Conservation (phyloP, 2,797 vertebrate species). For the Myotis vivesi region DNA sequence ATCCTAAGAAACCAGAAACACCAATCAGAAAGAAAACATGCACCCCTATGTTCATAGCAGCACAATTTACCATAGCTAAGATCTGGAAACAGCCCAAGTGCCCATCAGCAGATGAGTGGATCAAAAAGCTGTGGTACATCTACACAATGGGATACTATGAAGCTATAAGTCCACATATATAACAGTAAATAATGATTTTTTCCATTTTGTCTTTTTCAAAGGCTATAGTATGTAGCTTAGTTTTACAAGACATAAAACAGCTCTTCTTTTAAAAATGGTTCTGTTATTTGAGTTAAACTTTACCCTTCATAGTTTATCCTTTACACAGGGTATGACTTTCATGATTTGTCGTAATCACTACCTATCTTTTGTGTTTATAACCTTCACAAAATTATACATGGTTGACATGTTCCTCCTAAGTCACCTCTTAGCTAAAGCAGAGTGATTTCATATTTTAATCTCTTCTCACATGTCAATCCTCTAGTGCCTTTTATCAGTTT, state of each 20-base stretch:
- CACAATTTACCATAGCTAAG: too few species aligned
- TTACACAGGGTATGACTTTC: not conserved
- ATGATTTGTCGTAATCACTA: conserved; percentile 1
- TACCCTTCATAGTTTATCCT: not conserved
- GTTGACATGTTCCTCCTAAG: not conserved
- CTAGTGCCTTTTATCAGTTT: not conserved
- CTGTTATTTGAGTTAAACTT: conserved; percentile 33
- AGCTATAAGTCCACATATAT: not conserved
- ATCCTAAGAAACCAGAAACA: too few species aligned
- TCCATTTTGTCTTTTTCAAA: conserved; percentile 32
- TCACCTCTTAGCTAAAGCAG: conserved; percentile 36
- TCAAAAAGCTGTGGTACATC: too few species aligned
- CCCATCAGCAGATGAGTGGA: too few species aligned
- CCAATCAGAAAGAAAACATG: too few species aligned
- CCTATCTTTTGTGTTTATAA: conserved; percentile 10
- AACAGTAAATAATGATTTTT: not conserved
- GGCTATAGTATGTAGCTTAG: not conserved
- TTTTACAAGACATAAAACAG: too few species aligned
- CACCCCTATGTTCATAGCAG: too few species aligned
- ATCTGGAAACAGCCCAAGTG: too few species aligned
- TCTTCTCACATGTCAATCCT: conserved; percentile 45
- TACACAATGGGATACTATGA: too few species aligned
- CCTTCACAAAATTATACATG: not conserved
- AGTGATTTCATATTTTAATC: conserved; percentile 51
- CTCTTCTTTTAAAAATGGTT: not conserved